These are phyloP conservation scores for Cephus cinctus DNA, from an alignment of 1,140 invertebrate genomes.

Conservation along the genomic window DNA sequence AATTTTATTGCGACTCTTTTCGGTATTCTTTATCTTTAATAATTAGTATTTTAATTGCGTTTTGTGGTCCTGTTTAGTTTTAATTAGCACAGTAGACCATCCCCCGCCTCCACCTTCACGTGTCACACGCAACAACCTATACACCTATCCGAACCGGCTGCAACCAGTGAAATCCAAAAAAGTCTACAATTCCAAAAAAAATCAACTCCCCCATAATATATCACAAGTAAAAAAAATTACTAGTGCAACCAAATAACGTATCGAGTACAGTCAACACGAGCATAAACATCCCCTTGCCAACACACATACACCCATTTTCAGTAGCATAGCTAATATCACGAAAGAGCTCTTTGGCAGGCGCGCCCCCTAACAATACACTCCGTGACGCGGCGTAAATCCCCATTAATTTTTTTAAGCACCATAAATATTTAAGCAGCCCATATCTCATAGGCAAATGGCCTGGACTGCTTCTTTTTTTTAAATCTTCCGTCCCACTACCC, in stretches of 20 bases:
- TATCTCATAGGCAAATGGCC: conserved; percentile 33
- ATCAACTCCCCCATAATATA: no score
- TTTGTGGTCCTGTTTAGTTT: conserved; percentile 26
- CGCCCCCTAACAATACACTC: conserved; percentile 26
- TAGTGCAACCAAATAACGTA: no score
- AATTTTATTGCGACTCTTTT: conserved; percentile 46
- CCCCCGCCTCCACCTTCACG: no score
- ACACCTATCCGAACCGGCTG: no score
- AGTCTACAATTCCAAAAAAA: no score
- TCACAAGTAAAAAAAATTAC: no score
- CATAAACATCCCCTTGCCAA: no score
- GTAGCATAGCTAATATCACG: conserved; percentile 31
- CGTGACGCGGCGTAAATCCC: conserved; percentile 31
- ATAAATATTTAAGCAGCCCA: conserved; percentile 41
- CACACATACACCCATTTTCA: no score
- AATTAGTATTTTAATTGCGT: conserved; percentile 42
- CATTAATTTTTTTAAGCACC: conserved; percentile 41
- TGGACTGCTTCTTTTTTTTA: conserved; percentile 14
- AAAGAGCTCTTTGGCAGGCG: conserved; percentile 27
- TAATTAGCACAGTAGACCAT: conserved; percentile 34
- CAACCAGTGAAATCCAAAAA: no score
- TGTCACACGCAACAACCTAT: no score
- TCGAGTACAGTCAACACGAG: no score
- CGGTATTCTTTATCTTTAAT: conserved; percentile 44
- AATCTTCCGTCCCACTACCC: background rate